Evolutionary conservation across 2,113 vertebrate species (phyloP), one percentile per base, ranked within the genome.

Genomic region (Hypomesus transpacificus): DNA sequence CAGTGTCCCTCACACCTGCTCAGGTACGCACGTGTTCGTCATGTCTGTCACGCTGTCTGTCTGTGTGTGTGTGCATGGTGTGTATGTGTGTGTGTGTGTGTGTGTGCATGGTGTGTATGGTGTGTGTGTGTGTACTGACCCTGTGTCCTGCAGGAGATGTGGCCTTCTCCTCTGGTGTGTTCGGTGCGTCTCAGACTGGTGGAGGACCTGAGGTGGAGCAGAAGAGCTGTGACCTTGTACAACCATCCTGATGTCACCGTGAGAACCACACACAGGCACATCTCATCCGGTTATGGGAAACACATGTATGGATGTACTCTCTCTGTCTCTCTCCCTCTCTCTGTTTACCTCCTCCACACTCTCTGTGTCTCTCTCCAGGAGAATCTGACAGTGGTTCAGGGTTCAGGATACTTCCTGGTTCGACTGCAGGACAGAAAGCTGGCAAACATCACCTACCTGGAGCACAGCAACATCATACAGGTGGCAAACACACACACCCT

Each of bases 361-460:
- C 28, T 31, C 28, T 31, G n/a, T 60, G 2, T 61, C 59, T 52
- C 31, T 18, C 22, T 50, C 3, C 21, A 91, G 90, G 90, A 90
- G 81, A 74, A 69, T 26, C 85, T 92, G 78, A 74, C 46, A 1
- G 82, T 92, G 39, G 71, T 86, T 60, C 87, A 92, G 79, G 91
- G 91, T 14, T 92, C 91, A 34, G 90, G 91, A 28, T 90, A 89
- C 73, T 92, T 92, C 77, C 78, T 78, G 22, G 72, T 92, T 75
- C 80, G 85, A 65, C 82, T 84, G 69, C 87, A 83, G 26, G 76
- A 86, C 24, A 78, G 71, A 17, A 77, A 82, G 11, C 68, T 91
- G 22, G 85, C 80, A 22, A 81, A 76, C 20, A 53, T 87, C 75
- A 86, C 67, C 17, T 88, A 89, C 52, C 13, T 68, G 67, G 90